Base-by-base conservation (phyloP, 2,888 invertebrate species). In the Drosophila ustulata region DNA sequence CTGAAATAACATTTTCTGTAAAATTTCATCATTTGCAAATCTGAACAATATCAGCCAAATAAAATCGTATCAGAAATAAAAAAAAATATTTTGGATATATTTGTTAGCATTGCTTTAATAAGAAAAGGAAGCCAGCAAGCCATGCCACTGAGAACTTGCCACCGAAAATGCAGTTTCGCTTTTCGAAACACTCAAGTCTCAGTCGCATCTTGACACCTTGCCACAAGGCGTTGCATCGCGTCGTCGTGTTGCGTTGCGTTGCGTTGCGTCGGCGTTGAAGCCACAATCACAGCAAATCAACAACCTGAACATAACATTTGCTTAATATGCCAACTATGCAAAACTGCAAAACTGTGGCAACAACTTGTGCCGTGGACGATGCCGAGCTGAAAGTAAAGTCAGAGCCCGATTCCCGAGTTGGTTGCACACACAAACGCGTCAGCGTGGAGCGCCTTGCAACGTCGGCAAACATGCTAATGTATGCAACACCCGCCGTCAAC, bases 401-500 rank as follows among this genome's bases (percentile, higher is more conserved):
- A 11, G 11, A 34, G 34, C 11, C 34, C 34, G 34, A 34, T 34
- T 34, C 11, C 78, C 66, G 62, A 55, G 73, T 62, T 49, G 56
- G 82, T 67, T 87, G 88, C 80, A 80, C 80, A 78, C 80, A 80
- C 80, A 78, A 71, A 75, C 65, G 47, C 59, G 56, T 43, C 61
- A 28, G 46, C 72, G 45, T 49, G 69, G 71, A 82, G 63, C 78
- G 76, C 65, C 81, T 84, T 87, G 88, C 81, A 79, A 72, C 88
- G 77, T 75, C 82, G 88, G 72, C 75, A 72, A 57, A 77, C 82
- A 78, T 81, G 88, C 88, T 90, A 88, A 91, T 90, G 79, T 89
- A 89, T 88, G 90, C 90, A 90, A 88, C 82, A 88, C 89, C 85
- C 83, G 82, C 73, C 66, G 80, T 59, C 87, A 78, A 86, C 89